Percentiles rank a stretch among this genome's conserved stretches.
These are phyloP conservation scores for Azorinus chamasolen DNA, from an alignment of 2,888 invertebrate species.

Conservation along the genomic window DNA sequence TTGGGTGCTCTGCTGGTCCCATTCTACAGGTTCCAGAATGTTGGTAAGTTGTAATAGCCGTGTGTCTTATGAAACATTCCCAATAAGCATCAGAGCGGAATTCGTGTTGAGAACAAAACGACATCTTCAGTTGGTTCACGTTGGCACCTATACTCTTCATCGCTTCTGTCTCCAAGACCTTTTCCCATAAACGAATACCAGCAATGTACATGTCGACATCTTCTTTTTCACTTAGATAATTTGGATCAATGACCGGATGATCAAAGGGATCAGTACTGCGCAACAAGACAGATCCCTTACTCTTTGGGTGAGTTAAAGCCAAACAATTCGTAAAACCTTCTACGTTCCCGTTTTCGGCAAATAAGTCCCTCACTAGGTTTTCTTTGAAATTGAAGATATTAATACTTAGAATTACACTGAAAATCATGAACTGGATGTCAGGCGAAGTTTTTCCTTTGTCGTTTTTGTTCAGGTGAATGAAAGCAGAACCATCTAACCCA, in stretches of 20 bases:
- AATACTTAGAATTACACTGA: neutral
- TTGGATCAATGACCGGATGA: slow-evolving; percentile 27
- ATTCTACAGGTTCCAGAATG: slow-evolving; percentile 92
- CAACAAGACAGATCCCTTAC: slow-evolving; percentile 15
- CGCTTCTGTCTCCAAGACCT: slow-evolving; percentile 32
- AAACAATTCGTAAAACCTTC: slow-evolving; percentile 20
- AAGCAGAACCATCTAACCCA: slow-evolving; percentile 11
- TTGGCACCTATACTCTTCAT: slow-evolving; percentile 45
- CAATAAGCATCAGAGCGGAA: slow-evolving; percentile 51
- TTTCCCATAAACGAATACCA: slow-evolving; percentile 25
- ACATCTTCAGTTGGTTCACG: slow-evolving; percentile 45
- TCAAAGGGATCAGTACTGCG: slow-evolving; percentile 32
- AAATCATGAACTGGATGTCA: slow-evolving; percentile 26
- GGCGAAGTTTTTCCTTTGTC: neutral
- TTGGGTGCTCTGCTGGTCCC: slow-evolving; percentile 87
- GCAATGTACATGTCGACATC: slow-evolving; percentile 19
- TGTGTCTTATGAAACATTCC: slow-evolving; percentile 41
- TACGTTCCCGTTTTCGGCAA: neutral
- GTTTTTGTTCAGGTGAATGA: slow-evolving; percentile 3
- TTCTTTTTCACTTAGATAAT: slow-evolving; percentile 19
- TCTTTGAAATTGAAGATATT: slow-evolving; percentile 8
- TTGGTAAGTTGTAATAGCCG: slow-evolving; percentile 87
- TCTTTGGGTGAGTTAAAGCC: slow-evolving; percentile 23
- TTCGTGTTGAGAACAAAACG: slow-evolving; percentile 23
- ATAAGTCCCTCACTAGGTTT: slow-evolving; percentile 2